These are phyloP conservation scores for Leptopilina boulardi DNA, from an alignment of 1,140 invertebrate species.

Conservation along the genomic window DNA sequence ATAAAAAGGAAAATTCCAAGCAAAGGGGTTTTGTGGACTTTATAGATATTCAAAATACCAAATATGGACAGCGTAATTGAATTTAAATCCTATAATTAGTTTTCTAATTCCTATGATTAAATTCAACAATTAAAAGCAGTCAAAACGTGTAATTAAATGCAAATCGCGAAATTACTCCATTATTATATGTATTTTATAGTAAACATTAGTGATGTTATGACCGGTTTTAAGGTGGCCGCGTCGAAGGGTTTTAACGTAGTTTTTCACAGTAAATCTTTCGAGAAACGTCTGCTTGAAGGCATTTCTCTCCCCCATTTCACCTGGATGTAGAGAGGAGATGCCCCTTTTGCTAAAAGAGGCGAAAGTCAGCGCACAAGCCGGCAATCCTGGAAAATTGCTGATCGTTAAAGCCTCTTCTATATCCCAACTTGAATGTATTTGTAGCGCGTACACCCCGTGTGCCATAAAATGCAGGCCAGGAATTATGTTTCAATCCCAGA, in stretches of 20 bases:
- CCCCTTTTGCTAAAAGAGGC: slow-evolving; percentile 16
- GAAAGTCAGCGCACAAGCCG: slow-evolving; percentile 6
- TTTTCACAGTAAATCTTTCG: slow-evolving; percentile 5
- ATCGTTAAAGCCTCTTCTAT: slow-evolving; percentile 19
- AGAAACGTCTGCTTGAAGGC: neutral
- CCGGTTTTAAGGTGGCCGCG: neutral
- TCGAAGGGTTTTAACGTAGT: neutral
- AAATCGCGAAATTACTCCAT: neutral
- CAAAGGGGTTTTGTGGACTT: too few species aligned
- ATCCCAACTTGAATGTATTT: slow-evolving; percentile 16
- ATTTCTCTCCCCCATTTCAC: neutral
- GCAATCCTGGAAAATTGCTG: slow-evolving; percentile 25
- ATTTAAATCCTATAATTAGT: neutral
- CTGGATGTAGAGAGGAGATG: neutral
- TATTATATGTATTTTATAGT: neutral
- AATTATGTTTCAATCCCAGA: slow-evolving; percentile 28
- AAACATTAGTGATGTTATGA: neutral
- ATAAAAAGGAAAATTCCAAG: too few species aligned
- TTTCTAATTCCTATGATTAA: neutral
- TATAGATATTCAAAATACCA: neutral
- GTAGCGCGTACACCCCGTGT: slow-evolving; percentile 7
- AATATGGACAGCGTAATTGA: neutral
- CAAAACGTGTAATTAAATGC: neutral
- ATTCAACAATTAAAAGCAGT: neutral
- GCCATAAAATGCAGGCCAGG: slow-evolving; percentile 15